A percentile compares a stretch with the other conserved stretches of the same genome.
Evolutionary conservation across 2,888 invertebrate species (phyloP).

Genomic region (Luperina testacea): DNA sequence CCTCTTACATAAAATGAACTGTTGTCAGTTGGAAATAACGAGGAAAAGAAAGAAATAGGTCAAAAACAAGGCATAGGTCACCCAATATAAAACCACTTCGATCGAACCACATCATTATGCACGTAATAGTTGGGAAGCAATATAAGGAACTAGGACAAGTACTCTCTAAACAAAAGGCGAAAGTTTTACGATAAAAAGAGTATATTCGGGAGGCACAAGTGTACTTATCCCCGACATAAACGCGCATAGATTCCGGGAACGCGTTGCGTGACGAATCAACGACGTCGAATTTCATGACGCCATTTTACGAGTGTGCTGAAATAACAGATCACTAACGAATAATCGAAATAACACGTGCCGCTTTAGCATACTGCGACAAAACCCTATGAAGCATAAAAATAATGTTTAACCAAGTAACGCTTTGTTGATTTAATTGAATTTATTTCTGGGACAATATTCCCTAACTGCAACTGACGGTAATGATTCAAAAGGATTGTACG

Average conservation of each 20-base stretch:
- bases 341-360: conserved; percentile 43
- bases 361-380: conserved; percentile 33
- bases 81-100: conserved; percentile 6
- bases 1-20: not conserved
- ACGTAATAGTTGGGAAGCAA: conserved; percentile 45
- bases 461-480: conserved; percentile 38
- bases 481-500: conserved; percentile 31
- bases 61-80: not conserved
- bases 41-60: not conserved
- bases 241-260: conserved; percentile 43
- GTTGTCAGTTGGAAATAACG: not conserved
- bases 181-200: conserved; percentile 58
- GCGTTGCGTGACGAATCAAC: conserved; percentile 41
- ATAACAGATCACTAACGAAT: conserved; percentile 47
- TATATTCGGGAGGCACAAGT: conserved; percentile 49
- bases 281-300: conserved; percentile 39
- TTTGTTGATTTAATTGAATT: conserved; percentile 41
- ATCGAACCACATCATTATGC: conserved; percentile 42
- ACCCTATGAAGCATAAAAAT: conserved; percentile 27
- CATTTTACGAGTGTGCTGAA: conserved; percentile 52
- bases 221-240: conserved; percentile 56
- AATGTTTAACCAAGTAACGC: conserved; percentile 13
- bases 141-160: conserved; percentile 56
- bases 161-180: conserved; percentile 60
- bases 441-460: conserved; percentile 32